Conservation (phyloP, 2,113 vertebrate genomes). For the Echinops telfairi region DNA sequence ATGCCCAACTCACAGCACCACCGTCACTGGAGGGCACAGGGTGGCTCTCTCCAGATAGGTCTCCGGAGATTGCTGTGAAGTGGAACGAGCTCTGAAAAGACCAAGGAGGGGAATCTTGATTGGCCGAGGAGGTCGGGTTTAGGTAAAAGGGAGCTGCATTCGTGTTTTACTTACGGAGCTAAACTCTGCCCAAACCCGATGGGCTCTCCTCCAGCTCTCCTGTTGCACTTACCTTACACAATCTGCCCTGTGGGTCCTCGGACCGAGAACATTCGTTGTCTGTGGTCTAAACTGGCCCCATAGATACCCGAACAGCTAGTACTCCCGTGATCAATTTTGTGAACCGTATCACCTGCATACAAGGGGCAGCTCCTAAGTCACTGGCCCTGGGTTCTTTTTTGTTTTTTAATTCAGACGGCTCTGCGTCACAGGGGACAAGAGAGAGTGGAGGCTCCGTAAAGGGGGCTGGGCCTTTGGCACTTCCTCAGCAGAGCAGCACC, state of each 20-base stretch:
- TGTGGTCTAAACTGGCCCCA: not conserved
- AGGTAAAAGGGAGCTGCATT: not conserved
- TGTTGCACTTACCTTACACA: not conserved
- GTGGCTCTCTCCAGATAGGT: not conserved
- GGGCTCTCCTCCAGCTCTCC: not conserved
- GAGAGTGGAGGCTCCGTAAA: not conserved
- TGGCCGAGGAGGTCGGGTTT: not conserved
- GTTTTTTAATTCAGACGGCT: not conserved
- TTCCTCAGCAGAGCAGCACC: too few relatives aligned
- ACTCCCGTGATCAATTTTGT: not conserved
- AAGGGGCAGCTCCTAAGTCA: not conserved
- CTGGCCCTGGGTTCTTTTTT: not conserved
- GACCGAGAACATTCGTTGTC: not conserved
- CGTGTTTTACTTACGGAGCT: not conserved
- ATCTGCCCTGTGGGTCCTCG: not conserved
- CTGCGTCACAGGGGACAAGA: not conserved
- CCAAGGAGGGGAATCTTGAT: not conserved
- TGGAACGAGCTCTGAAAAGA: not conserved
- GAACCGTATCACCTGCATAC: not conserved
- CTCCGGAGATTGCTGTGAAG: not conserved
- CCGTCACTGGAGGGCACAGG: not conserved
- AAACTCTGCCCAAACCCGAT: not conserved
- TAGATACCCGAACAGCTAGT: not conserved
- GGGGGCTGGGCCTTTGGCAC: not conserved
- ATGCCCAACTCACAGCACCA: too few relatives aligned